Base-by-base conservation (phyloP, 2,888 invertebrate species). In the Tachina lurida region DNA sequence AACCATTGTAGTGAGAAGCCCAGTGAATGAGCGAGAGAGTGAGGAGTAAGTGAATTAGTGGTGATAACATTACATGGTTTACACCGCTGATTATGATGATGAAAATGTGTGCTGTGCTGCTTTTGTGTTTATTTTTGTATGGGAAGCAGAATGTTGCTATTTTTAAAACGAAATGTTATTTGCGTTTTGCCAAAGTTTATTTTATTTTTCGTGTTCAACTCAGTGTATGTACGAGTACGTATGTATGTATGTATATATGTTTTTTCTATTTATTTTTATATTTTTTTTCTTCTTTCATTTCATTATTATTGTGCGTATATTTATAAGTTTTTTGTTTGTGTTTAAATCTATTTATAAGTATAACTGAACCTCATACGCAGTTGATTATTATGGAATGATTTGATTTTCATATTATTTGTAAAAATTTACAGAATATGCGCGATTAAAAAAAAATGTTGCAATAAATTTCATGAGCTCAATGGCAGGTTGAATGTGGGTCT, bases 121-220 rank as follows among this genome's bases (percentile, higher is more conserved):
- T 70, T 62, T 63, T 73, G 60, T 76, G 67, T 74, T 78, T 83
- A 77, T 84, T 84, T 84, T 73, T 78, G 73, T 41, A 67, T 67
- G 41, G 73, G 45, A 79, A 79, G 65, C 52, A 70, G 47, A 68
- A 63, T 65, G 70, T 63, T 15, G 73, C 82, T 86, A 86, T 86
- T 86, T 83, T 82, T 86, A 86, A 58, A 78, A 49, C 7, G 19
- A 74, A 82, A 78, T 82, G 74, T 76, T 86, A 82, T 86, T 86
- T 86, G 74, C 75, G 85, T 83, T 85, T 82, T 78, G 82, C 85
- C 70, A 85, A 84, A 85, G 70, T 85, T 81, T 85, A 85, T 85
- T 84, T 62, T 58, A 58, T 58, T 54, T 71, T 17, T 78, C 39
- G 22, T 71, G n/a, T 60, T 71, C n/a, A 68, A 60, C 67, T 54